Base-by-base conservation (phyloP, 2,113 vertebrate genomes). In the Corvus cornix region DNA sequence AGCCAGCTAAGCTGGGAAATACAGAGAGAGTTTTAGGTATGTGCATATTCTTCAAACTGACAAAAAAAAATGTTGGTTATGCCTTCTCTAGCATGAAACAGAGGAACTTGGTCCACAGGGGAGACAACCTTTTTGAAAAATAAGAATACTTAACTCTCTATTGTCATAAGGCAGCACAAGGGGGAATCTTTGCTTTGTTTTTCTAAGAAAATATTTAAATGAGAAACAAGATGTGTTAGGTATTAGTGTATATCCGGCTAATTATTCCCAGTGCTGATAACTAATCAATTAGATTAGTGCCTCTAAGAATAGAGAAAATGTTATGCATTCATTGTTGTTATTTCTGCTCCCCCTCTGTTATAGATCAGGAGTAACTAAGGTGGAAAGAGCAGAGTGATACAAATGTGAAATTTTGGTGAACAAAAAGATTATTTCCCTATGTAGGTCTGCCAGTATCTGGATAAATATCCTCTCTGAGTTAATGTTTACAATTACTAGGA, bases 261-360 rank as follows among this genome's bases (percentile, higher is more conserved):
- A 94, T 95, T 96, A 68, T 92, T 92, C 91, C 64, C 81, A 64
- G 16, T 87, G 73, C 58, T 84, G 56, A 60, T 95, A 94, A 68
- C 64, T 91, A 78, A 88, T 87, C 80, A 93, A 43, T 78, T 92
- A 72, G 46, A 84, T 87, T 87, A 89, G 33, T 84, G 66, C 62
- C 62, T 94, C 48, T 91, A 78, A 89, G 58, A 94, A 63, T 56
- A 91, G n/a, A 55, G 56, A 87, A 91, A 78, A 63, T 64, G 27
- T 79, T 89, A 64, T 5, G 15, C 37, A 66, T 74, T 92, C 64
- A 46, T 1, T 52, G 17, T 68, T 85, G 27, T 44, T 88, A 30
- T 74, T 89, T 81, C 68, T 84, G n/a, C 44, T 69, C 9, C 11
- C 35, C 24, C 23, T 78, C 44, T 8, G 0, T 33, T 68, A 24